Evolutionary conservation across 2,113 vertebrate species (phyloP).

Genomic region (Cyanistes caeruleus): DNA sequence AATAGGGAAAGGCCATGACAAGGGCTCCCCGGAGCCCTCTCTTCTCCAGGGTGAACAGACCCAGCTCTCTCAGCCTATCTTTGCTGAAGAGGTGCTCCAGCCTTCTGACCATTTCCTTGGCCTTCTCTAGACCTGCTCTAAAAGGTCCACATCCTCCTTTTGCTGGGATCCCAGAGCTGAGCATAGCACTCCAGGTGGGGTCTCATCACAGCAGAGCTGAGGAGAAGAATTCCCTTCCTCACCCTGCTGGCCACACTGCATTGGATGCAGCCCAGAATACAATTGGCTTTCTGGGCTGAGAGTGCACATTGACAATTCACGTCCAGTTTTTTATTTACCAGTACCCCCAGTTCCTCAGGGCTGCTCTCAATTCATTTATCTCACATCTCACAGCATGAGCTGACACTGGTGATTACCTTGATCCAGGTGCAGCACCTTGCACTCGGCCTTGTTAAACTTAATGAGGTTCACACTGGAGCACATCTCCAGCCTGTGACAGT

Average conservation of each 20-base stretch:
- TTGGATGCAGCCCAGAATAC: not conserved
- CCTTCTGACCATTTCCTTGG: fast-evolving
- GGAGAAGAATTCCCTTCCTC: not conserved
- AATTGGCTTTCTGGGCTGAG: not conserved
- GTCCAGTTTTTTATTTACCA: not conserved
- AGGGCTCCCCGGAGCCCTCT: not conserved
- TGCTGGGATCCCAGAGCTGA: not conserved
- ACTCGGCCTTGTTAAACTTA: not conserved
- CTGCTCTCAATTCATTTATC: not conserved
- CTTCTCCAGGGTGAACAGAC: not conserved
- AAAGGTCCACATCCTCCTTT: not conserved
- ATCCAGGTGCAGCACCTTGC: not conserved
- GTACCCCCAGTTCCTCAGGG: not conserved
- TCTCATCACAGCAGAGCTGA: not conserved
- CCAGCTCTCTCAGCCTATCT: not conserved
- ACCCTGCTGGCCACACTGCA: fast-evolving
- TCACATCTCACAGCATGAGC: not conserved
- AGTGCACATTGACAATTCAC: not conserved
- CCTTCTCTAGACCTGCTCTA: not conserved
- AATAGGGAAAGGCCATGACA: not conserved
- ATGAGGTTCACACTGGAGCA: fast-evolving
- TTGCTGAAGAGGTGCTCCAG: fast-evolving
- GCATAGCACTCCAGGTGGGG: fast-evolving
- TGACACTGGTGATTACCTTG: not conserved
- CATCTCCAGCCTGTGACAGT: not conserved